Percentiles rank a stretch among this genome's conserved stretches.
phyloP scores from a whole-genome alignment of 2,888 invertebrate species.

The Hypsopygia costalis region DNA sequence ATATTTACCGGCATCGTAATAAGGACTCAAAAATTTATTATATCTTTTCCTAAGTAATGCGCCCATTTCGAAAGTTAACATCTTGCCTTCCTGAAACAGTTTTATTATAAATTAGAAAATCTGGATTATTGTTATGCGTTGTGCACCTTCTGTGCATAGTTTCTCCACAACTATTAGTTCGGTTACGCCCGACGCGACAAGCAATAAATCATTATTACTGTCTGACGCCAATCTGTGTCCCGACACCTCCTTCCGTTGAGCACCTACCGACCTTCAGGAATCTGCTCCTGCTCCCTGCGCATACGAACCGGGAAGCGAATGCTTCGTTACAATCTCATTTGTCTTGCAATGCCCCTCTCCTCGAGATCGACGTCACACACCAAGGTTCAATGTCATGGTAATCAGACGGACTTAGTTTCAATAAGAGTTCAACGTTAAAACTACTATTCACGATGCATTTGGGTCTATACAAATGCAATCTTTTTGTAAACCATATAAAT shows the following conservation, averaged over 20 bases:
- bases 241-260: slow-evolving; percentile 57
- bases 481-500: not conserved
- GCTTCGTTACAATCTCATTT: slow-evolving; percentile 56
- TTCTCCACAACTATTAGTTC: slow-evolving; percentile 9
- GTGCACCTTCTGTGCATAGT: not conserved
- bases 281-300: slow-evolving; percentile 47
- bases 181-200: slow-evolving; percentile 35
- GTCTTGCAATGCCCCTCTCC: slow-evolving; percentile 43
- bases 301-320: slow-evolving; percentile 52
- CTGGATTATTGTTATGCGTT: too few relatives aligned
- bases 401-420: too few relatives aligned
- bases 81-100: slow-evolving; percentile 74
- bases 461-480: slow-evolving; percentile 6
- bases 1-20: slow-evolving; percentile 58
- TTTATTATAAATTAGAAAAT: not conserved
- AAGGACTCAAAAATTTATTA: slow-evolving; percentile 66
- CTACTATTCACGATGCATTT: slow-evolving; percentile 8
- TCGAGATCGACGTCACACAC: slow-evolving; percentile 11
- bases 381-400: slow-evolving; percentile 35
- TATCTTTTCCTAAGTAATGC: slow-evolving; percentile 77
- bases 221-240: slow-evolving; percentile 52
- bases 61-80: slow-evolving; percentile 78
- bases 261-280: slow-evolving; percentile 55
- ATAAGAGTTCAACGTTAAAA: not conserved
- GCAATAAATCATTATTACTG: slow-evolving; percentile 73